A percentile compares a stretch with the other conserved stretches of the same genome.
Evolutionary conservation across 1,140 invertebrate species (phyloP).

Genomic region (Littorina saxatilis): DNA sequence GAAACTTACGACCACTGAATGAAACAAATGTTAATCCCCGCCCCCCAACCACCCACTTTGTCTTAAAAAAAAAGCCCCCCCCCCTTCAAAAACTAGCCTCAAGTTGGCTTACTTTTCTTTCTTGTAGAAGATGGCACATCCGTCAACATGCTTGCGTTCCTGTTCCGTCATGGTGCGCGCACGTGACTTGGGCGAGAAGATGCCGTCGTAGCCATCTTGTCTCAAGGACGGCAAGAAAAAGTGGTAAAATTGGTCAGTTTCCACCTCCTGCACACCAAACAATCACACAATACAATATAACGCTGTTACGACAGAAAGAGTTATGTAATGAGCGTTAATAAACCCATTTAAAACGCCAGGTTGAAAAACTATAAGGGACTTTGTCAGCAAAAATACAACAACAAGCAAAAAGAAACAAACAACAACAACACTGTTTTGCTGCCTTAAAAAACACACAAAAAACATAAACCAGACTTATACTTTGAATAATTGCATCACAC

Average conservation of each 20-base stretch:
- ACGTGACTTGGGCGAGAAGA: conserved; percentile 98
- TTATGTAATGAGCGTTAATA: too few relatives aligned
- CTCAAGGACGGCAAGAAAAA: conserved; percentile 97
- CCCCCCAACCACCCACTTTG: too few relatives aligned
- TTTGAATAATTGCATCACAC: too few relatives aligned
- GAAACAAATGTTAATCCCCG: too few relatives aligned
- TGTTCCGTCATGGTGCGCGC: conserved; percentile 98
- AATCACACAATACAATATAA: too few relatives aligned
- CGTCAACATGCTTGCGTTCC: conserved; percentile 98
- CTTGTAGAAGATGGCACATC: conserved; percentile 97
- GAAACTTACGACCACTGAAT: too few relatives aligned
- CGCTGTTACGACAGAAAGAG: too few relatives aligned
- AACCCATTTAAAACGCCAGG: too few relatives aligned
- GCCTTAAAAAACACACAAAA: background rate
- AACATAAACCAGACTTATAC: too few relatives aligned
- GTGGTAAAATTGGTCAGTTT: conserved; percentile 99
- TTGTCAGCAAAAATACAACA: background rate
- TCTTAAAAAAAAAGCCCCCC: background rate
- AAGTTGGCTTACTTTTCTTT: conserved; percentile 88
- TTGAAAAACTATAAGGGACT: too few relatives aligned
- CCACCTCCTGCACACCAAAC: conserved; percentile 93
- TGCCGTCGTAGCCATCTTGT: conserved; percentile 96
- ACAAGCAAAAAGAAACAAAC: conserved; percentile 20
- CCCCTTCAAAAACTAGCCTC: background rate
- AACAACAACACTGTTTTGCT: background rate